A percentile compares a stretch with the other conserved stretches of the same genome.
phyloP scores from a whole-genome alignment of 2,797 vertebrate genomes.

The Cyclopterus lumpus region DNA sequence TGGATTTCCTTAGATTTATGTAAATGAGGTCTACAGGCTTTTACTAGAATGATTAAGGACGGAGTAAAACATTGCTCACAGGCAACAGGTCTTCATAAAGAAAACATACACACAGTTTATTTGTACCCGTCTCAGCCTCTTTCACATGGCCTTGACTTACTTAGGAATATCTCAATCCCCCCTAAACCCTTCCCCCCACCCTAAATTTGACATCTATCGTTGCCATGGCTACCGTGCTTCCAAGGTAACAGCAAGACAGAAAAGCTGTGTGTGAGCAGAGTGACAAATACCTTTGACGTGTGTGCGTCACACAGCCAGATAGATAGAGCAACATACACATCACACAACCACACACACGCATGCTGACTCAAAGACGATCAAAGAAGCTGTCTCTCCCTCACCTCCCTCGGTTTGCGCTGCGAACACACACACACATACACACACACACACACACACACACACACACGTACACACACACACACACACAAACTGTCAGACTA shows the following conservation, averaged over 20 bases:
- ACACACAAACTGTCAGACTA: background rate
- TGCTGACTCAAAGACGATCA: background rate
- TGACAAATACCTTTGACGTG: conserved; percentile 82
- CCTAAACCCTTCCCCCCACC: conserved; percentile 39
- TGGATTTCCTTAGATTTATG: conserved; percentile 38
- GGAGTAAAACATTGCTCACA: conserved; percentile 18
- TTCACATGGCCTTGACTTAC: conserved; percentile 58
- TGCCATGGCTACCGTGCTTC: conserved; percentile 86
- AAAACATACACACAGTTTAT: conserved; percentile 9
- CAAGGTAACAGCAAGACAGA: conserved; percentile 84
- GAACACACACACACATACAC: too few relatives aligned
- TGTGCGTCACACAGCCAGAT: conserved; percentile 51
- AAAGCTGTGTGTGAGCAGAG: conserved; percentile 80
- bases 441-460: background rate
- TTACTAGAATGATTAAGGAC: conserved; percentile 29
- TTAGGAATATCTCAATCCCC: conserved; percentile 68
- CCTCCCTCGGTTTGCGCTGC: conserved; percentile 4
- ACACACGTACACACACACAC: background rate
- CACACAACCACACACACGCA: background rate
- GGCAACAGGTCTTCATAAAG: conserved; percentile 65
- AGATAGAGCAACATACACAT: conserved; percentile 3
- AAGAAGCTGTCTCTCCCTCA: conserved; percentile 15
- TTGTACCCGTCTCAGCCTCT: conserved; percentile 21
- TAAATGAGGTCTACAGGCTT: conserved; percentile 31
- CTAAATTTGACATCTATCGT: conserved; percentile 81